Conservation (phyloP, 2,888 invertebrate species). For the Drosophila melanocephala region DNA sequence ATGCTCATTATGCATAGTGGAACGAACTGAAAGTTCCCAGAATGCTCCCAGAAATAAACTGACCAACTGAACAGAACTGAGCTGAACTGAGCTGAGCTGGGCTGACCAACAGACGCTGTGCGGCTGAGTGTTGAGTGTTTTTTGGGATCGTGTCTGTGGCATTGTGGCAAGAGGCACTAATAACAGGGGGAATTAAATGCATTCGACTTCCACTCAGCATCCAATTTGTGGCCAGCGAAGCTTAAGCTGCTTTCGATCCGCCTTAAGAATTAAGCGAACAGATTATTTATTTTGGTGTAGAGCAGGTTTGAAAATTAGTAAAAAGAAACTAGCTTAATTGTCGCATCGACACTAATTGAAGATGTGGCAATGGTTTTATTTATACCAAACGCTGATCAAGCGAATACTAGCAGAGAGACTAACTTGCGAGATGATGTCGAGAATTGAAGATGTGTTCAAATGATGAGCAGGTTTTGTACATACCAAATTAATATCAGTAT, state of each 20-base stretch:
- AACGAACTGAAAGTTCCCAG: conserved; percentile 18
- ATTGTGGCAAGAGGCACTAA: conserved; percentile 34
- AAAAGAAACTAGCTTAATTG: not conserved
- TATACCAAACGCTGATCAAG: not conserved
- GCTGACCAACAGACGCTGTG: conserved; percentile 1
- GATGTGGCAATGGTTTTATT: not conserved
- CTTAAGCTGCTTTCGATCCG: conserved; percentile 12
- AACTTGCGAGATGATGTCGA: not conserved
- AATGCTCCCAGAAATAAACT: conserved; percentile 61
- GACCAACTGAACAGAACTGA: conserved; percentile 19
- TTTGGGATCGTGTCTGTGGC: conserved; percentile 9
- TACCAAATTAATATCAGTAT: not conserved
- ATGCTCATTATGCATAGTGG: conserved; percentile 70
- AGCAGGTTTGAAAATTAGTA: not conserved
- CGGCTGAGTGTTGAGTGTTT: conserved; percentile 11
- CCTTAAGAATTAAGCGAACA: conserved; percentile 12
- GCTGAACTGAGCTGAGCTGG: not conserved
- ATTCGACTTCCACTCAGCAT: conserved; percentile 9
- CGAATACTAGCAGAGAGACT: not conserved
- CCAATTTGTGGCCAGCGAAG: conserved; percentile 1
- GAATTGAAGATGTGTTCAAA: not conserved
- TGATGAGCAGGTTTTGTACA: not conserved
- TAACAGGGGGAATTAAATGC: conserved; percentile 43
- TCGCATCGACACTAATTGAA: not conserved
- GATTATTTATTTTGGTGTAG: not conserved